Percentiles rank a stretch among this genome's conserved stretches.
phyloP scores from a whole-genome alignment of 1,140 invertebrate species.

The Drosophila oshimai region DNA sequence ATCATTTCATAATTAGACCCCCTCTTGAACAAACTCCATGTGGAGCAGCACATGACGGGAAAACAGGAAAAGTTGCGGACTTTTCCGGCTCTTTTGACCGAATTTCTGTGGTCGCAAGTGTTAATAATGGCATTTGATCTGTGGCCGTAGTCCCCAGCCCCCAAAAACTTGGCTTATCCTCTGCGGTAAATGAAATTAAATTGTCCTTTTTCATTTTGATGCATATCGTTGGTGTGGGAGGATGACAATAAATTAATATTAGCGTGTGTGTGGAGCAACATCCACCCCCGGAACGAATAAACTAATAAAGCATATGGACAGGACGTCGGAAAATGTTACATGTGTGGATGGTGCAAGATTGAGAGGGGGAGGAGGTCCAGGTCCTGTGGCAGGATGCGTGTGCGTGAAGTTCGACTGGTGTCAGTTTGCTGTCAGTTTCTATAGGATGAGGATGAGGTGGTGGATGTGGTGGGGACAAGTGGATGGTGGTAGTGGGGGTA shows the following conservation, averaged over 20 bases:
- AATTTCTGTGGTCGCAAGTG: constrained; percentile 77
- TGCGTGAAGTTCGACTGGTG: constrained; percentile 59
- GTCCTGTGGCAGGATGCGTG: constrained; percentile 24
- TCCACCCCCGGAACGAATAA: constrained; percentile 52
- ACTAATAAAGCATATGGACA: constrained; percentile 76
- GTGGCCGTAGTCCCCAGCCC: constrained; percentile 6
- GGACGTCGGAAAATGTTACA: constrained; percentile 42
- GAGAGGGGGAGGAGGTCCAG: not conserved
- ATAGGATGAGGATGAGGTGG: not conserved
- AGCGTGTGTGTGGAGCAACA: constrained; percentile 44
- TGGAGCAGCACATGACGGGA: constrained; percentile 32
- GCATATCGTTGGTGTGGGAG: constrained; percentile 43
- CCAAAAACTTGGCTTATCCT: constrained; percentile 17
- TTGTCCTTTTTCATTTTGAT: constrained; percentile 77
- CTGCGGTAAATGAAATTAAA: constrained; percentile 74
- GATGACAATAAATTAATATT: constrained; percentile 77
- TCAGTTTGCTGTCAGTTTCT: constrained; percentile 65
- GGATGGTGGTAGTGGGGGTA: not conserved
- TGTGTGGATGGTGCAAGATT: constrained; percentile 24
- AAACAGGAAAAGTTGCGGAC: constrained; percentile 5
- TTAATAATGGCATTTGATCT: constrained; percentile 72
- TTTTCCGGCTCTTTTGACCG: constrained; percentile 52
- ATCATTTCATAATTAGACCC: constrained; percentile 75
- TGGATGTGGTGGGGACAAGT: not conserved
- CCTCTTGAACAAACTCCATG: not conserved